These are phyloP conservation scores for Dendronephthya gigantea DNA, from an alignment of 64 coral and sea anemone species.

Conservation along the genomic window DNA sequence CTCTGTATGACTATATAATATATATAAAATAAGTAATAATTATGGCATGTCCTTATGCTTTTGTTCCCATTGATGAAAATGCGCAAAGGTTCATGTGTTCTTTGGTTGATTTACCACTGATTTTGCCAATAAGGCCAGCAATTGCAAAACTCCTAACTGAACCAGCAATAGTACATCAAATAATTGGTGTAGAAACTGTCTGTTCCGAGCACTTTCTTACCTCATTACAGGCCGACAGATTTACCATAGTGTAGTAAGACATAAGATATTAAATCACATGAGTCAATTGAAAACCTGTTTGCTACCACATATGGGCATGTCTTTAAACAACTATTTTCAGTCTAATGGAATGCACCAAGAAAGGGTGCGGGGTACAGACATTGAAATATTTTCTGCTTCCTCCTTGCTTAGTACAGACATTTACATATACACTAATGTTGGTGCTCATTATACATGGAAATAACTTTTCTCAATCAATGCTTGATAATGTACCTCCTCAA, in stretches of 20 bases:
- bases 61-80: background rate
- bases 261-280: constrained; percentile 10
- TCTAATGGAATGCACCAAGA: constrained; percentile 1
- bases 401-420: constrained; percentile 5
- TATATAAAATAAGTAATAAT: background rate
- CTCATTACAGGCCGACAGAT: background rate
- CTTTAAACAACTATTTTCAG: background rate
- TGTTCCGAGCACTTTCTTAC: background rate
- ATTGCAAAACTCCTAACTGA: background rate
- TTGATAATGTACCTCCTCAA: background rate
- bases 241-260: background rate
- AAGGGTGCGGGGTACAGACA: background rate
- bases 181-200: constrained; percentile 8
- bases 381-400: background rate
- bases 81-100: too few relatives aligned
- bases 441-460: background rate
- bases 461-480: constrained; percentile 2
- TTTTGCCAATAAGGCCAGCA: background rate
- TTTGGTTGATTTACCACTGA: background rate
- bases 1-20: background rate
- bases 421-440: constrained; percentile 1
- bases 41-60: constrained; percentile 11
- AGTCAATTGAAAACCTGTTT: background rate
- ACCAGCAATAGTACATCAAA: background rate
- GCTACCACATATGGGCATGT: background rate